phyloP scores from a whole-genome alignment of 37 sponge, comb jelly and placozoan genomes.

The Beroe forskalii region DNA sequence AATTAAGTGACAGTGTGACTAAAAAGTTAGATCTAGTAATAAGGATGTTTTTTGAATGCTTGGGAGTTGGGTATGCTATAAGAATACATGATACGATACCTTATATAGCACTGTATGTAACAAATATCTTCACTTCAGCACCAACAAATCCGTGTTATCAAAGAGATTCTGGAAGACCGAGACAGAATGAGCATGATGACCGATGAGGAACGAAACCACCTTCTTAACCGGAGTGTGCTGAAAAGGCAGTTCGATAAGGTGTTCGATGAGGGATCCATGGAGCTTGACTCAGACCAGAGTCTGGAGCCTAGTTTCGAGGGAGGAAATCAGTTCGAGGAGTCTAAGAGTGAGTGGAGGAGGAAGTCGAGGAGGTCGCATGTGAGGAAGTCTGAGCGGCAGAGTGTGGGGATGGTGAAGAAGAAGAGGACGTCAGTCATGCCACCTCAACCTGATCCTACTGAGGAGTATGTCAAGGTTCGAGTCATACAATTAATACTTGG shows the following conservation, averaged over 20 bases:
- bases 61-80: too few relatives aligned
- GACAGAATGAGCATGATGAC: constrained; percentile 74
- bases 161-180: constrained; percentile 70
- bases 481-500: neutral
- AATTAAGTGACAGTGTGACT: too few relatives aligned
- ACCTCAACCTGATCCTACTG: neutral
- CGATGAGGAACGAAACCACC: constrained; percentile 72
- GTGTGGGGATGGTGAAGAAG: constrained; percentile 15
- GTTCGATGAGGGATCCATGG: constrained; percentile 47
- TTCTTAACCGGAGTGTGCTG: constrained; percentile 65
- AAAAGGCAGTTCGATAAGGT: constrained; percentile 39
- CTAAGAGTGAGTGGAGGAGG: constrained; percentile 44
- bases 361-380: constrained; percentile 28
- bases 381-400: constrained; percentile 39
- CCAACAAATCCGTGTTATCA: constrained; percentile 80
- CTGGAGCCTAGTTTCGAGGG: constrained; percentile 62
- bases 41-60: too few relatives aligned
- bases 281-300: constrained; percentile 55
- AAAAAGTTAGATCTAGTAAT: too few relatives aligned
- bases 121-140: too few relatives aligned
- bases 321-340: constrained; percentile 20
- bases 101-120: too few relatives aligned
- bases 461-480: neutral
- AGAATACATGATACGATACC: too few relatives aligned
- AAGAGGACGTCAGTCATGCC: neutral